Base-by-base conservation (phyloP, 2,888 invertebrate species). In the Torymus auratus region DNA sequence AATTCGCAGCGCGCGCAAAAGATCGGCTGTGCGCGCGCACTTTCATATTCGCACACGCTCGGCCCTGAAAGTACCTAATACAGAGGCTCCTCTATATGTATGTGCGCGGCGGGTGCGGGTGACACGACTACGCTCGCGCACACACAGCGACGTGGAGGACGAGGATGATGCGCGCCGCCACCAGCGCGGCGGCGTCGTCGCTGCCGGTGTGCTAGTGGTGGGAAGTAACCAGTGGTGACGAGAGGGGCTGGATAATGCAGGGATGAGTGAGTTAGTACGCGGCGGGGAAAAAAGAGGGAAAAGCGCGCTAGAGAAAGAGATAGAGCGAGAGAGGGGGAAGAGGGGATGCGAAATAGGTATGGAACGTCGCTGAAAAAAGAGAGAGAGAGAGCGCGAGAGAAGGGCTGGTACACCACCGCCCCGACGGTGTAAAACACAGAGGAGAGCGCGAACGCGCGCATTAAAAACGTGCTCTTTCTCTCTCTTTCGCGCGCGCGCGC, bases 231-330 rank as follows among this genome's bases (percentile, higher is more conserved):
- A 83, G 81, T 81, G 68, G 67, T 68, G 82, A 80, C 80, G 83
- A 82, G 84, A 82, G 84, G 85, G 56, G 69, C 78, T 77, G 81
- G 80, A 81, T 82, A 82, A 84, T 83, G 81, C 82, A 76, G 83
- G 85, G 85, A 84, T 84, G 85, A 84, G 85, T 79, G 84, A 83
- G 84, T 83, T 82, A 83, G 84, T 72, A 82, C 79, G 83, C 68
- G 72, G 80, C 73, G 81, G 73, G 73, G 77, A 73, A 78, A 77
- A 74, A 74, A 74, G 77, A 77, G 72, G 73, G 77, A 77, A 81
- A 81, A 53, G 41, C n/a, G 78, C 74, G 84, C 84, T 85, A 83
- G 84, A 84, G 83, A 82, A 13, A 85, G 81, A 81, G 83, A 77
- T 80, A 83, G 64, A 73, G 71, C 60, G 74, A 69, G 74, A 82